Base-by-base conservation (phyloP, 2,888 invertebrate species). In the Dioctria linearis region DNA sequence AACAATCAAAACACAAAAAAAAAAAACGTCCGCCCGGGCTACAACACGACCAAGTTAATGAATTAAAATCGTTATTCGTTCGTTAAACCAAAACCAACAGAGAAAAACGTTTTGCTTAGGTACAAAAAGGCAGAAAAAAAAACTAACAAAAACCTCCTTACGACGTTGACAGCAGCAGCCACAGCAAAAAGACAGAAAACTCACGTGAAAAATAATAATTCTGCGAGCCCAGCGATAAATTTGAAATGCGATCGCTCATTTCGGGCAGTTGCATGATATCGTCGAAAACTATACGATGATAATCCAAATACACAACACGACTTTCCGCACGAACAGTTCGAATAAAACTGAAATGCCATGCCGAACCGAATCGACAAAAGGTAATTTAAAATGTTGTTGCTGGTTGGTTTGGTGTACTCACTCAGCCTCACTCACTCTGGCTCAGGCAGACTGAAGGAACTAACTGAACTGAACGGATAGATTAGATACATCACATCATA, bases 221-320 rank as follows among this genome's bases (percentile, higher is more conserved):
- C 69, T 51, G 69, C 49, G 37, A 69, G 49, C 69, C 69, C 51
- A 69, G 69, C 43, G 51, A 69, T 69, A 39, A 51, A 51, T 69
- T 51, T 51, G 51, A 51, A 51, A 69, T 37, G 69, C 49, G 69
- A 69, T 51, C 51, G 69, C 51, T 39, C 69, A 69, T 69, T 69
- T 69, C 43, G 51, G 69, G 43, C 51, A 69, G 13, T 49, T 69
- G 69, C 66, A 43, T 46, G 5, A 5, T 25, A 25, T 25, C 25
- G 25, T 25, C 49, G 39, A 37, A 67, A 46, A 37, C 4, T 54
- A 25, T 51, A 9, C 13, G 46, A 46, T 25, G 46, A 46, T 25
- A 51, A 3, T 49, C 9, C 51, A 2, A 49, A 13, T 11, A 67
- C 25, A 4, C 25, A 4, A 67, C 46, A 46, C 67, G 3, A 67